Percentiles rank a stretch among this genome's conserved stretches.
Conservation (phyloP, 2,797 vertebrate genomes). For the Notamacropus eugenii region DNA sequence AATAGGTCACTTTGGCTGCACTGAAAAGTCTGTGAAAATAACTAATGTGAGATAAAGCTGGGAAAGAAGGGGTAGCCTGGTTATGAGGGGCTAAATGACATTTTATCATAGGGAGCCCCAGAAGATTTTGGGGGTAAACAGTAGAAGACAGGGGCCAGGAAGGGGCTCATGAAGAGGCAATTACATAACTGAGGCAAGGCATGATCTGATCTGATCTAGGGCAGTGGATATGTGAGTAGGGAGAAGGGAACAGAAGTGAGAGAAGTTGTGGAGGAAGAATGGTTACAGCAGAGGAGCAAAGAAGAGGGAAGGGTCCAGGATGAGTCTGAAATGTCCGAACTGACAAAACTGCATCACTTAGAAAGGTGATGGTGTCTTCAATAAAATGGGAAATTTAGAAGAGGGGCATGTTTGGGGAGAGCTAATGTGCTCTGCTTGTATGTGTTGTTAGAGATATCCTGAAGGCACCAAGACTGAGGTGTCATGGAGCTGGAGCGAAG, state of each 20-base stretch:
- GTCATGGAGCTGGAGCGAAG: not conserved
- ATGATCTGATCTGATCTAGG: not conserved
- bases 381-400: not conserved
- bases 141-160: not conserved
- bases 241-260: not conserved
- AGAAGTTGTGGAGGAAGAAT: not conserved
- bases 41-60: not conserved
- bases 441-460: not conserved
- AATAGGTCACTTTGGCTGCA: not conserved
- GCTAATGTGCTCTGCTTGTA: not conserved
- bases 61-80: not conserved
- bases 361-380: not conserved
- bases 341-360: not conserved
- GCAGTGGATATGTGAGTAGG: not conserved
- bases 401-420: not conserved
- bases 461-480: not conserved
- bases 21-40: not conserved
- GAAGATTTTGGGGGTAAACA: not conserved
- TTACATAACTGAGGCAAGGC: not conserved
- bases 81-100: not conserved
- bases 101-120: not conserved
- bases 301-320: not conserved
- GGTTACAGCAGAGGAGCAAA: not conserved
- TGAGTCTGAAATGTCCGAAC: not conserved
- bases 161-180: too few relatives aligned